Conservation (phyloP, 2,113 vertebrate genomes). For the Tachysurus vachellii region DNA sequence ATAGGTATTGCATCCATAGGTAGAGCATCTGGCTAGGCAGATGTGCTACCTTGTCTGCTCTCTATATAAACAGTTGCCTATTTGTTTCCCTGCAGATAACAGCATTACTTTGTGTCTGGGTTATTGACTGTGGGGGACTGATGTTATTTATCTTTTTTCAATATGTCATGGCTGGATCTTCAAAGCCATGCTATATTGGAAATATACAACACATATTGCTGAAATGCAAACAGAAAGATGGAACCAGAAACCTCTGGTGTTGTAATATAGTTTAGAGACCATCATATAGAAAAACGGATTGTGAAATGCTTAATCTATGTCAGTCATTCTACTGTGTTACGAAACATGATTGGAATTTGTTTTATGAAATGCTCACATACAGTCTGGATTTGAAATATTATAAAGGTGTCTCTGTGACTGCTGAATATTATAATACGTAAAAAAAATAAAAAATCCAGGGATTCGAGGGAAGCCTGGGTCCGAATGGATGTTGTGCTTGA, state of each 20-base stretch:
- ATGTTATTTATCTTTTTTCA: constrained; percentile 23
- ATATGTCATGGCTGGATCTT: constrained; percentile 5
- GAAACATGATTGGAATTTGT: background rate
- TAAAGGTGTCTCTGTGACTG: background rate
- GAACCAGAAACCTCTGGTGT: background rate
- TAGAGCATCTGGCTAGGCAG: background rate
- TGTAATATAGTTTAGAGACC: constrained; percentile 3
- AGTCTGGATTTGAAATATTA: background rate
- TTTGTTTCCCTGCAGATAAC: constrained; percentile 20
- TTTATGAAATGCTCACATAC: background rate
- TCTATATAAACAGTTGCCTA: constrained; percentile 16
- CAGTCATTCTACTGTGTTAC: background rate
- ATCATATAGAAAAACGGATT: background rate
- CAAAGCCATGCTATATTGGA: constrained; percentile 1
- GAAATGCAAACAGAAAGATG: constrained; percentile 8
- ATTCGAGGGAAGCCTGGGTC: background rate
- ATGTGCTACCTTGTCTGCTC: background rate
- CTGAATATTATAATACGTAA: background rate
- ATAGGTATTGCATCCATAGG: constrained; percentile 6
- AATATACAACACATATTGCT: constrained; percentile 13
- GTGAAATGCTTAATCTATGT: constrained; percentile 10
- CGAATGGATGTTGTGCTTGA: background rate
- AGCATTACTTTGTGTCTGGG: constrained; percentile 11
- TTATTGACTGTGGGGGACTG: constrained; percentile 8
- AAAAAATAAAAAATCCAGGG: background rate